phyloP scores from a whole-genome alignment of 1,140 invertebrate genomes.

The Drosophila bifasciata region DNA sequence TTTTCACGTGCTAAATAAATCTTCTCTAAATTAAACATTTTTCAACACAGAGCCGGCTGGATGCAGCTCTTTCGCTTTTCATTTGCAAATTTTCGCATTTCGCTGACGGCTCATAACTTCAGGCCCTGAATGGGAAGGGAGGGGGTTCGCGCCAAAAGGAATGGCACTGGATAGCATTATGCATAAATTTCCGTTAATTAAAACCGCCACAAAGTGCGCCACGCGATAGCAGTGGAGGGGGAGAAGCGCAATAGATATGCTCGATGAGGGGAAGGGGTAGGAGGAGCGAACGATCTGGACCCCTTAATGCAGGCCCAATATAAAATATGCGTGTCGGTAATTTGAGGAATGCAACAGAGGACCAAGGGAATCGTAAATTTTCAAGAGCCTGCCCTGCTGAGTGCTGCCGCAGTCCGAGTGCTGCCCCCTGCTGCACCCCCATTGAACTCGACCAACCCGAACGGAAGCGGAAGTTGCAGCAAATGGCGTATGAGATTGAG shows the following conservation, averaged over 20 bases:
- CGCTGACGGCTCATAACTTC: slow-evolving; percentile 64
- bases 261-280: slow-evolving; percentile 3
- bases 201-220: slow-evolving; percentile 74
- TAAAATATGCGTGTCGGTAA: slow-evolving; percentile 80
- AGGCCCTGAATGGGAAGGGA: slow-evolving; percentile 19
- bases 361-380: slow-evolving; percentile 69
- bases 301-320: slow-evolving; percentile 73
- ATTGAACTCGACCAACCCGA: slow-evolving; percentile 46
- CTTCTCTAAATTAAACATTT: slow-evolving; percentile 35
- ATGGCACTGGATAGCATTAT: slow-evolving; percentile 51
- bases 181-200: slow-evolving; percentile 80
- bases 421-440: not conserved
- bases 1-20: not conserved
- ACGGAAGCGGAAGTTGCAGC: slow-evolving; percentile 76
- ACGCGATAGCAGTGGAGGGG: slow-evolving; percentile 17
- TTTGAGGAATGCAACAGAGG: slow-evolving; percentile 77
- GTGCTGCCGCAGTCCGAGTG: not conserved
- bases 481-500: slow-evolving; percentile 71
- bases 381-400: slow-evolving; percentile 55
- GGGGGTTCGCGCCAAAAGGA: not conserved
- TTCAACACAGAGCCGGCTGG: slow-evolving; percentile 25
- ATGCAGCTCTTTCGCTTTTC: slow-evolving; percentile 32
- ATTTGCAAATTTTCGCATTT: slow-evolving; percentile 61
- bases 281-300: slow-evolving; percentile 17
- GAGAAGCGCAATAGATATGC: slow-evolving; percentile 11